A percentile compares a stretch with the other conserved stretches of the same genome.
phyloP scores from a whole-genome alignment of 2,888 invertebrate genomes.

The Phyllotreta striolata region DNA sequence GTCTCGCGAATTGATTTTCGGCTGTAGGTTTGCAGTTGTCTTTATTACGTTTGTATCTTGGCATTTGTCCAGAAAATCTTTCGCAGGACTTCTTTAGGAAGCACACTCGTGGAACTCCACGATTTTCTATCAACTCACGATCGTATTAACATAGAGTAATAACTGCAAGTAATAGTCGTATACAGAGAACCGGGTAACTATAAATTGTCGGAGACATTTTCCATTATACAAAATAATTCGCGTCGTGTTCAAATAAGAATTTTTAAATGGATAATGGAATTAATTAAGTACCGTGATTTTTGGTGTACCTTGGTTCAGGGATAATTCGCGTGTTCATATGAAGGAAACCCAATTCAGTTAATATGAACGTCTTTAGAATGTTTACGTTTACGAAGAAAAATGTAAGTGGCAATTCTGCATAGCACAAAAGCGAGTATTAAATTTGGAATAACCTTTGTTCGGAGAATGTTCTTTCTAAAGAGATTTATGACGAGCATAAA shows the following conservation, averaged over 20 bases:
- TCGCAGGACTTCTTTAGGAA: slow-evolving; percentile 13
- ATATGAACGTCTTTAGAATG: slow-evolving; percentile 18
- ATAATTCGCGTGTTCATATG: slow-evolving; percentile 16
- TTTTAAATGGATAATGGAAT: too few species aligned
- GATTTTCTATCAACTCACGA: slow-evolving; percentile 11
- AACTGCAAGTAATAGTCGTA: too few species aligned
- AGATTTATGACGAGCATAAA: slow-evolving; percentile 19
- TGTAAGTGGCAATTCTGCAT: slow-evolving; percentile 19
- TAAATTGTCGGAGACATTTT: too few species aligned
- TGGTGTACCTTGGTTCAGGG: neutral
- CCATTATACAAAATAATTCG: too few species aligned
- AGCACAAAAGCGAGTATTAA: slow-evolving; percentile 18
- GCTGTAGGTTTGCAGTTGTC: slow-evolving; percentile 10
- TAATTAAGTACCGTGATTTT: too few species aligned
- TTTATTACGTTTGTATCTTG: slow-evolving; percentile 19
- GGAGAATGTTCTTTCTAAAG: slow-evolving; percentile 14
- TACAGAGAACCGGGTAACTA: too few species aligned
- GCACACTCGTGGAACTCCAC: slow-evolving; percentile 10
- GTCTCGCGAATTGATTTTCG: slow-evolving; percentile 18
- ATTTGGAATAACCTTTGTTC: slow-evolving; percentile 19
- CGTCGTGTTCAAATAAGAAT: too few species aligned
- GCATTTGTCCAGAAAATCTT: slow-evolving; percentile 12
- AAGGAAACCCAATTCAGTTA: slow-evolving; percentile 17
- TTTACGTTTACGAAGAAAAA: slow-evolving; percentile 17
- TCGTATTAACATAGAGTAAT: too few species aligned